Evolutionary conservation across 2,888 invertebrate genomes (phyloP).

Genomic region (Macaria liturata): DNA sequence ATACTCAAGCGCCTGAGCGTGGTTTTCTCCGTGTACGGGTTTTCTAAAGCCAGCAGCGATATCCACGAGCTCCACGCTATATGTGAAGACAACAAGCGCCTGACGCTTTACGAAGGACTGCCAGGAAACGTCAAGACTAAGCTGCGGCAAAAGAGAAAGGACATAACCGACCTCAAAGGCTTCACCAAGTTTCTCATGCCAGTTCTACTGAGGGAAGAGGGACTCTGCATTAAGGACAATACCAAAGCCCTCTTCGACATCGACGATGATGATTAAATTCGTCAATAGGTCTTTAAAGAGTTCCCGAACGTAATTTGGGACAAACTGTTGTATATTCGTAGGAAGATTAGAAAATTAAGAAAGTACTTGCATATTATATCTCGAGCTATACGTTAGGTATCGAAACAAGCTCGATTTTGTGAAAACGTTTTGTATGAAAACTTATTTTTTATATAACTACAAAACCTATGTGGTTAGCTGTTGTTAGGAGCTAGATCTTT

Average conservation of each 20-base stretch:
- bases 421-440: too few species aligned
- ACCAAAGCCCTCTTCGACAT: conserved; percentile 6
- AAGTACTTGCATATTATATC: too few species aligned
- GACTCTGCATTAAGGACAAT: conserved; percentile 8
- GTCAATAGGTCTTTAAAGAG: too few species aligned
- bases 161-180: not conserved
- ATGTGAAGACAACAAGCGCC: conserved; percentile 7
- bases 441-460: too few species aligned
- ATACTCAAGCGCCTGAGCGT: conserved; percentile 5
- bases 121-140: conserved; percentile 2
- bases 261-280: conserved; percentile 7
- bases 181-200: conserved; percentile 6
- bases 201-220: conserved; percentile 5
- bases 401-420: too few species aligned
- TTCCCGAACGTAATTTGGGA: too few species aligned
- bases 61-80: conserved; percentile 14
- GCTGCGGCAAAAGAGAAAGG: conserved; percentile 4
- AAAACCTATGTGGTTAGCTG: too few species aligned
- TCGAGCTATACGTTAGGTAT: too few species aligned
- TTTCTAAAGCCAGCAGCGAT: not conserved
- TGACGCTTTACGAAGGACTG: not conserved
- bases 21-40: conserved; percentile 9
- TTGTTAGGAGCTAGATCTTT: too few species aligned
- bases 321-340: too few species aligned
- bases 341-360: too few species aligned